These are phyloP conservation scores for Trichonephila inaurata DNA, from an alignment of 1,140 invertebrate genomes.

Conservation along the genomic window DNA sequence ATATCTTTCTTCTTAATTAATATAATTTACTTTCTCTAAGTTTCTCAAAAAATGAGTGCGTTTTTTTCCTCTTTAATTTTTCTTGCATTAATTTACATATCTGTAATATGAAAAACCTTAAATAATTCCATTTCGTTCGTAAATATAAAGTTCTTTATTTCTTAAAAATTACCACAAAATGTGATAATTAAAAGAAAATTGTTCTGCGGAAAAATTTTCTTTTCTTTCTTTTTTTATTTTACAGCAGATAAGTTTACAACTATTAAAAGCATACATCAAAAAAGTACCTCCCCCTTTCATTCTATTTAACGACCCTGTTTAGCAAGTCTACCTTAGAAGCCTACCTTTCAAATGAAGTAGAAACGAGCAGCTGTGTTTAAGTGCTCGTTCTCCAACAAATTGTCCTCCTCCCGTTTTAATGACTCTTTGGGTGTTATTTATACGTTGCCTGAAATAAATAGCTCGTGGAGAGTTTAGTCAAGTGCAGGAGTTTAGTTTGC, in stretches of 20 bases:
- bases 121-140: too few species aligned
- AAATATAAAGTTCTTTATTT: too few species aligned
- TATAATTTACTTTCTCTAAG: too few species aligned
- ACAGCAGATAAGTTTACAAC: neutral
- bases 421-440: neutral
- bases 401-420: constrained; percentile 43
- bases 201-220: neutral
- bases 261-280: neutral
- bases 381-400: neutral
- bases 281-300: neutral
- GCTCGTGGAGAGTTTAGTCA: neutral
- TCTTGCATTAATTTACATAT: too few species aligned
- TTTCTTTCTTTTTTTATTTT: neutral
- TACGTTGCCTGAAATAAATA: neutral
- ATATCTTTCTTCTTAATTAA: too few species aligned
- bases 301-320: neutral
- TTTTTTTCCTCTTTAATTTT: too few species aligned
- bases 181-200: constrained; percentile 24
- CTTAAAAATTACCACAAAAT: neutral
- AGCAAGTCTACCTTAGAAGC: neutral
- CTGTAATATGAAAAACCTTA: too few species aligned
- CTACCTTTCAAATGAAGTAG: neutral
- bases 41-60: too few species aligned
- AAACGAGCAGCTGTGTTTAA: constrained; percentile 25
- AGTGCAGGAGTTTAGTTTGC: neutral